Conservation (phyloP, 2,113 vertebrate genomes). For the Agelaius phoeniceus region DNA sequence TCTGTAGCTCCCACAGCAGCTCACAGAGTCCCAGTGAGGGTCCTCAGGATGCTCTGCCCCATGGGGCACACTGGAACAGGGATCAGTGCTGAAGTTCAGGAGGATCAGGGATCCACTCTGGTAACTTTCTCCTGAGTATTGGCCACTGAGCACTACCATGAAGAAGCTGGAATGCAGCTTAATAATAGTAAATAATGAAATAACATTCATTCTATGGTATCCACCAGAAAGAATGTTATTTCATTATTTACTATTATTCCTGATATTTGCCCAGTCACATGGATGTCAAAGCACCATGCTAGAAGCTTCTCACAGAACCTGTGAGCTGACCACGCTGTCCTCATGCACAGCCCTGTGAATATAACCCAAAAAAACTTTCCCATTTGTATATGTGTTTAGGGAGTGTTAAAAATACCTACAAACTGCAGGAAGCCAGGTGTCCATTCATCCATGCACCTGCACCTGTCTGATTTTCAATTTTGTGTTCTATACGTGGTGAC, state of each 20-base stretch:
- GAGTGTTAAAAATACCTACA: not conserved
- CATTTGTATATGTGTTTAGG: not conserved
- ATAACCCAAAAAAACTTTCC: not conserved
- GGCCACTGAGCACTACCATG: not conserved
- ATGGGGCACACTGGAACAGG: not conserved
- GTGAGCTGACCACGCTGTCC: not conserved
- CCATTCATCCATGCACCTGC: not conserved
- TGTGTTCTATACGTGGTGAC: not conserved
- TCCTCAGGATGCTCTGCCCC: not conserved
- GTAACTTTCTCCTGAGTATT: not conserved
- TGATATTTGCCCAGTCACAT: not conserved
- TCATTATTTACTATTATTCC: not conserved
- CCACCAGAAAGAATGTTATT: not conserved
- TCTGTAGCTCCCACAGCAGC: not conserved
- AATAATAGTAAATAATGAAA: too few species aligned
- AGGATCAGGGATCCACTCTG: not conserved
- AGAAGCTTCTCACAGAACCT: not conserved
- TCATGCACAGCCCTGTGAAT: not conserved
- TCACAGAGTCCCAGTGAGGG: too few species aligned
- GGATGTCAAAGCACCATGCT: not conserved
- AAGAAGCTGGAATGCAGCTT: not conserved
- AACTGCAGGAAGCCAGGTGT: not conserved
- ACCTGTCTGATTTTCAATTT: not conserved
- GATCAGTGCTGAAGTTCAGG: not conserved
- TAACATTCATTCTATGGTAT: not conserved